Evolutionary conservation across 2,113 vertebrate species (phyloP).

Genomic region (Hassar affinis): DNA sequence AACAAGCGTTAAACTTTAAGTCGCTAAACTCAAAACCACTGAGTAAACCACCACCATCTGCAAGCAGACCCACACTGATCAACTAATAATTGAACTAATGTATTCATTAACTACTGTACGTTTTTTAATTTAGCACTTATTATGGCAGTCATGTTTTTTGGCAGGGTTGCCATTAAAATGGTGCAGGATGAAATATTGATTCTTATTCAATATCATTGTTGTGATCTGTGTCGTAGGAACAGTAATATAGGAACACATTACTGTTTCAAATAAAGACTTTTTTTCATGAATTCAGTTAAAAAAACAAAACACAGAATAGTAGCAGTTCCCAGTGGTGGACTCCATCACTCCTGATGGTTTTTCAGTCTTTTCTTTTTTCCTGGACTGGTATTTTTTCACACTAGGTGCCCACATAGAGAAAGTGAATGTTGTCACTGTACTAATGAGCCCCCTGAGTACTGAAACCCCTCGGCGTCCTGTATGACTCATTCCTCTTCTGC

Average conservation of each 20-base stretch:
- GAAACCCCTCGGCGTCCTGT: background rate
- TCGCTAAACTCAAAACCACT: background rate
- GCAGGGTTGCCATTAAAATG: background rate
- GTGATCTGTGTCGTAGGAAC: background rate
- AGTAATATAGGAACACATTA: background rate
- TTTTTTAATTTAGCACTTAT: background rate
- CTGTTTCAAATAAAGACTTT: background rate
- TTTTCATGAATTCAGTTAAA: background rate
- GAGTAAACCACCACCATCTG: background rate
- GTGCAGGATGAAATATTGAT: background rate
- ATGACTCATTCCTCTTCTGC: slow-evolving; percentile 29
- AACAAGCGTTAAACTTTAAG: background rate
- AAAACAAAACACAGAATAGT: background rate
- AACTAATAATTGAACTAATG: too few relatives aligned
- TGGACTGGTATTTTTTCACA: background rate
- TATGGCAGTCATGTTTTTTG: background rate
- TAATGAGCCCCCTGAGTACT: slow-evolving; percentile 24
- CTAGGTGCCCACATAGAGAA: background rate
- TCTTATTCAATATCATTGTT: background rate
- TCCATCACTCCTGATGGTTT: too few relatives aligned
- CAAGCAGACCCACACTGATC: background rate
- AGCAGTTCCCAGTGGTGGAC: background rate
- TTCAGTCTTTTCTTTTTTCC: background rate
- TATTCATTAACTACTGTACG: too few relatives aligned
- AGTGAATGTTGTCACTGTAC: background rate